phyloP scores from a whole-genome alignment of 2,113 vertebrate species.

The Halichoeres trimaculatus region DNA sequence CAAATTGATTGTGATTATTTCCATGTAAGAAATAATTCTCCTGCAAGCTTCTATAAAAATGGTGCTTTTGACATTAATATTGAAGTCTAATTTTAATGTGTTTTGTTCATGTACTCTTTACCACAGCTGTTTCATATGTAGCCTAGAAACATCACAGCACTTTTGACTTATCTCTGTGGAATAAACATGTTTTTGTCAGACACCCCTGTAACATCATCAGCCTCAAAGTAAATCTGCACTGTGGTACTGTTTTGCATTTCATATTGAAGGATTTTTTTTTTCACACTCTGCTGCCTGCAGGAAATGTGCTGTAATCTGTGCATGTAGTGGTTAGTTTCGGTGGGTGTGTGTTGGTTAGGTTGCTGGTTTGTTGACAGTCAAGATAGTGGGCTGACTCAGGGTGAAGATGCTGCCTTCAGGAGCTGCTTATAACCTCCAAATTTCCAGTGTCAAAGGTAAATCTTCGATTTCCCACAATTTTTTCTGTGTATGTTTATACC shows the following conservation, averaged over 20 bases:
- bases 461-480: neutral
- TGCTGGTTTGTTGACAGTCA: neutral
- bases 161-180: no score
- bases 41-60: no score
- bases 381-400: neutral
- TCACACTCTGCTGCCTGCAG: neutral
- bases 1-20: neutral
- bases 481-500: neutral
- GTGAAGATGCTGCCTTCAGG: conserved; percentile 17
- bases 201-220: no score
- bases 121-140: no score
- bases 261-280: neutral
- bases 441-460: neutral
- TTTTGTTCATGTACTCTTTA: no score
- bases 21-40: neutral
- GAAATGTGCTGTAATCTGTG: neutral
- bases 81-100: neutral
- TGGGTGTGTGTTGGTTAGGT: neutral
- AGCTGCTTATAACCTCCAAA: neutral
- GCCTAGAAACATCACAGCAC: no score
- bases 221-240: no score
- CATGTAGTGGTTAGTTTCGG: neutral
- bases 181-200: no score
- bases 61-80: no score
- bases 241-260: no score